Conservation (phyloP, 2,888 invertebrate species). For the Agrotis segetum region DNA sequence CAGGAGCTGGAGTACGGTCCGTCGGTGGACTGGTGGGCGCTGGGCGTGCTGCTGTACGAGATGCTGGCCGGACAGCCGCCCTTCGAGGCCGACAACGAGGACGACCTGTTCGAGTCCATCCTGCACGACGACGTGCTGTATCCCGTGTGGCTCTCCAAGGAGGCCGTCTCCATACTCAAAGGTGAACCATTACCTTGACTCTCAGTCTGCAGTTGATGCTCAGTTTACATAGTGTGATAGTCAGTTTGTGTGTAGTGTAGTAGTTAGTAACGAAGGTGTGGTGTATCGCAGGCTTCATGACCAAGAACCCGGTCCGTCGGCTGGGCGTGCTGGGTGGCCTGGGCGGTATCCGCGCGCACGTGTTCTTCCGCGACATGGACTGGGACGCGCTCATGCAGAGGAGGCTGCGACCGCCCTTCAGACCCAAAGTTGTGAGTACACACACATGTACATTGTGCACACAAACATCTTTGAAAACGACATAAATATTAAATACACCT, state of each 20-base stretch:
- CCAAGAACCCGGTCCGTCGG: slow-evolving; percentile 98
- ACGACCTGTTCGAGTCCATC: slow-evolving; percentile 99
- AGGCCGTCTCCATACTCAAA: slow-evolving; percentile 86
- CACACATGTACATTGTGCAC: neutral
- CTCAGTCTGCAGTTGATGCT: no score
- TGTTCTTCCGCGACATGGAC: slow-evolving; percentile 98
- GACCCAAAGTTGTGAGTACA: slow-evolving; percentile 97
- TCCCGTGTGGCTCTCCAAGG: slow-evolving; percentile 96
- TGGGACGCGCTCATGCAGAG: slow-evolving; percentile 98
- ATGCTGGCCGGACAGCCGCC: slow-evolving; percentile 99
- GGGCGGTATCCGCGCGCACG: slow-evolving; percentile 96
- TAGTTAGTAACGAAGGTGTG: no score
- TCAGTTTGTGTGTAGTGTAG: no score
- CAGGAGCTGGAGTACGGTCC: slow-evolving; percentile 98
- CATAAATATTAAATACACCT: no score
- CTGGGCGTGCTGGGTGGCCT: slow-evolving; percentile 96
- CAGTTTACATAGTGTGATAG: no score
- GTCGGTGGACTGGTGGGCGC: slow-evolving; percentile 98
- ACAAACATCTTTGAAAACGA: no score
- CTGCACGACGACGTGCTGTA: slow-evolving; percentile 99
- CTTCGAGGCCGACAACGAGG: slow-evolving; percentile 99
- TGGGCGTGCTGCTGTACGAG: slow-evolving; percentile 99
- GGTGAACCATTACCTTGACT: slow-evolving; percentile 64
- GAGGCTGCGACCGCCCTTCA: slow-evolving; percentile 98
- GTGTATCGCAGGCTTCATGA: slow-evolving; percentile 95